Evolutionary conservation across 2,797 vertebrate species (phyloP).

Genomic region (Eutrigla gurnardus): DNA sequence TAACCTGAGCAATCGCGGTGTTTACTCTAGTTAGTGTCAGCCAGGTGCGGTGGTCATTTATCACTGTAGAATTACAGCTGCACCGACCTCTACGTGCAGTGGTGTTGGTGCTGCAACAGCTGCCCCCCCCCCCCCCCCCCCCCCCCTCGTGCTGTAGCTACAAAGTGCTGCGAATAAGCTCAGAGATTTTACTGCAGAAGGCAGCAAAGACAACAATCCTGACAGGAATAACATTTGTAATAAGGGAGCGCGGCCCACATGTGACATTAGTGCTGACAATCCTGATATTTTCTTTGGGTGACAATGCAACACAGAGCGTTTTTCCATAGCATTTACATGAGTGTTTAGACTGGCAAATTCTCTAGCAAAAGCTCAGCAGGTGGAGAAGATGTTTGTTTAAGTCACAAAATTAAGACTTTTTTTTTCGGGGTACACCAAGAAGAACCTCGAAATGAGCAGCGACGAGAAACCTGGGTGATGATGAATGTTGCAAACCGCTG

Average conservation of each 20-base stretch:
- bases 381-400: constrained; percentile 61
- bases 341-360: constrained; percentile 86
- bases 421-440: neutral
- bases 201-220: constrained; percentile 39
- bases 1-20: constrained; percentile 64
- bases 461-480: accelerated
- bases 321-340: constrained; percentile 88
- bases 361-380: constrained; percentile 68
- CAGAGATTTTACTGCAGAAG: constrained; percentile 11
- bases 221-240: constrained; percentile 57
- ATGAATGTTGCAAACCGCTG: neutral
- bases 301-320: constrained; percentile 68
- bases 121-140: no score
- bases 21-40: constrained; percentile 61
- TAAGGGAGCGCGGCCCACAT: neutral
- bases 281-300: constrained; percentile 63
- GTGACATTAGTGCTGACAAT: constrained; percentile 31
- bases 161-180: neutral
- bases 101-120: constrained; percentile 13
- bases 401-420: constrained; percentile 26
- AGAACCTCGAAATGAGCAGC: accelerated
- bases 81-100: constrained; percentile 25
- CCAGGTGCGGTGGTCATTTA: constrained; percentile 72
- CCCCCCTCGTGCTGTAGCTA: neutral
- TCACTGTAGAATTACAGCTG: constrained; percentile 56